A percentile compares a stretch with the other conserved stretches of the same genome.
phyloP scores from a whole-genome alignment of 2,888 invertebrate species.

The Protodeltote pygarga region DNA sequence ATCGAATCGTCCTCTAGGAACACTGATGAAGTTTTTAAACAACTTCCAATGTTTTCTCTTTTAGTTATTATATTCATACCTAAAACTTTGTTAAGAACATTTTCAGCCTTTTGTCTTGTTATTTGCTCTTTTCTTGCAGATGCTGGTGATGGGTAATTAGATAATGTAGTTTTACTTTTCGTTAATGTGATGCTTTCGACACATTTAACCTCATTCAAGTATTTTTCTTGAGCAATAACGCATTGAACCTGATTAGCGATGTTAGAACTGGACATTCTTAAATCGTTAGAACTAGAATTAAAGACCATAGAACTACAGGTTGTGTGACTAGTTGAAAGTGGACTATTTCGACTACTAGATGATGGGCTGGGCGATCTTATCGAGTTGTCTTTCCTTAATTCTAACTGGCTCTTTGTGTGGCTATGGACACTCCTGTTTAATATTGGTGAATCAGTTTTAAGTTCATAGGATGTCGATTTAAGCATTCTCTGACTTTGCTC shows the following conservation, averaged over 20 bases:
- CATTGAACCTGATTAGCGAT: slow-evolving; percentile 83
- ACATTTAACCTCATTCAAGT: slow-evolving; percentile 82
- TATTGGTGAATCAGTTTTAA: slow-evolving; percentile 79
- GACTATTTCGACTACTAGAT: slow-evolving; percentile 83
- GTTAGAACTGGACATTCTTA: slow-evolving; percentile 82
- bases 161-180: slow-evolving; percentile 67
- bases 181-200: slow-evolving; percentile 82
- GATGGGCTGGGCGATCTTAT: slow-evolving; percentile 81
- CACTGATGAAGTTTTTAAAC: slow-evolving; percentile 79
- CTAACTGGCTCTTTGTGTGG: slow-evolving; percentile 77
- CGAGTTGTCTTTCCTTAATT: slow-evolving; percentile 77
- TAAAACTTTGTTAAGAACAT: slow-evolving; percentile 81
- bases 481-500: slow-evolving; percentile 84
- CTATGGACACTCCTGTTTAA: slow-evolving; percentile 69
- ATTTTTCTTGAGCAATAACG: slow-evolving; percentile 85
- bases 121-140: slow-evolving; percentile 78
- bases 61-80: slow-evolving; percentile 82
- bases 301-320: slow-evolving; percentile 86
- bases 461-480: slow-evolving; percentile 81
- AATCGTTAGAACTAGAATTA: slow-evolving; percentile 83
- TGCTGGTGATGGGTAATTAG: slow-evolving; percentile 73
- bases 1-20: slow-evolving; percentile 80
- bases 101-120: slow-evolving; percentile 82
- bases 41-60: slow-evolving; percentile 77
- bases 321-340: slow-evolving; percentile 83